Percentiles rank a stretch among this genome's conserved stretches.
Conservation (phyloP, 2,113 vertebrate genomes). For the Crotalus tigris region DNA sequence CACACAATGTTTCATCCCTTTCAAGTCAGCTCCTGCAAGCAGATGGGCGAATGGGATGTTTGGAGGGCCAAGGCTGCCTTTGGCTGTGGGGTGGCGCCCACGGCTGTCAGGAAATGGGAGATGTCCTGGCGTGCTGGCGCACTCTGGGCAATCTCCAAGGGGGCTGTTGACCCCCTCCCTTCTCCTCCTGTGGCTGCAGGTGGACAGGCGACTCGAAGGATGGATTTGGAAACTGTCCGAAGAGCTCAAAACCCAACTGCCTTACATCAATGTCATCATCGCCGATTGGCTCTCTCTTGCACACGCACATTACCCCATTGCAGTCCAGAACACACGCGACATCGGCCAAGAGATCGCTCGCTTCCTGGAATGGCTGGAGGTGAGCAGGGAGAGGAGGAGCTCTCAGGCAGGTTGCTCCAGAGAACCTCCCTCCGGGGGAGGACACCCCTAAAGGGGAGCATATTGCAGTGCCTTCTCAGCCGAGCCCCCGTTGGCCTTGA, state of each 20-base stretch:
- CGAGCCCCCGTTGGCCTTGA: not conserved
- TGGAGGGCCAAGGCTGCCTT: not conserved
- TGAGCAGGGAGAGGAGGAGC: constrained; percentile 44
- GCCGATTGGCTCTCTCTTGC: constrained; percentile 85
- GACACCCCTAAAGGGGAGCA: not conserved
- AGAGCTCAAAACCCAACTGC: constrained; percentile 70
- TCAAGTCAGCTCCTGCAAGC: not conserved
- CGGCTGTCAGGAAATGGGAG: not conserved
- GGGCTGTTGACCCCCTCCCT: not conserved
- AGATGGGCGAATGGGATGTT: not conserved
- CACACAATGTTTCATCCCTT: not conserved
- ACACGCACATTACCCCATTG: constrained; percentile 81
- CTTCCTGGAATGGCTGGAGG: constrained; percentile 85
- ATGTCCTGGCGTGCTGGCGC: not conserved
- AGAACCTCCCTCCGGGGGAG: not conserved
- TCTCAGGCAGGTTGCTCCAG: not conserved
- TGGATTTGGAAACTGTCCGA: constrained; percentile 83
- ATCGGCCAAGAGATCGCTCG: constrained; percentile 85
- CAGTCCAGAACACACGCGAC: constrained; percentile 78
- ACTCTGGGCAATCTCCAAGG: not conserved
- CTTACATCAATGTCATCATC: constrained; percentile 77
- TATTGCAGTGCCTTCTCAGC: not conserved
- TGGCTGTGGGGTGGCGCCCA: not conserved
- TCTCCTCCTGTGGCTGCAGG: constrained; percentile 54
- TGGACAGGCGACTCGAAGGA: constrained; percentile 81